A percentile compares a stretch with the other conserved stretches of the same genome.
phyloP scores from a whole-genome alignment of 23 tunicate species.

The Phallusia fumigata region DNA sequence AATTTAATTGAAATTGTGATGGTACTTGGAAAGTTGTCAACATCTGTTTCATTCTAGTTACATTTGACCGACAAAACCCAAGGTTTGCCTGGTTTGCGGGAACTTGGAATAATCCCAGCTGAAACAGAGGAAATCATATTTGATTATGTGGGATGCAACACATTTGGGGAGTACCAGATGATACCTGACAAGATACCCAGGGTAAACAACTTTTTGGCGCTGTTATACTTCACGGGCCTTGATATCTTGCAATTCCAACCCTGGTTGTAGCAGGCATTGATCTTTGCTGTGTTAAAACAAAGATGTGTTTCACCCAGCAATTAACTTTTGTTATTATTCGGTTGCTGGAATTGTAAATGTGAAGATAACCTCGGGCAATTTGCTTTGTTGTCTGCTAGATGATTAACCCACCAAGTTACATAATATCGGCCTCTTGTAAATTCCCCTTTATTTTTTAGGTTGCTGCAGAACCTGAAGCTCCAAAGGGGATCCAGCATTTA shows the following conservation, averaged over 20 bases:
- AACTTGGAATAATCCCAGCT: slow-evolving; percentile 63
- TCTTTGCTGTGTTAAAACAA: too few species aligned
- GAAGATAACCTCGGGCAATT: background rate
- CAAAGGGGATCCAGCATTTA: background rate
- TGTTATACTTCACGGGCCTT: too few species aligned
- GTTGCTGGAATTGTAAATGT: too few species aligned
- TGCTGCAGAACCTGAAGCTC: background rate
- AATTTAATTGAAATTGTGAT: too few species aligned
- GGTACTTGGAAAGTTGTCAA: background rate
- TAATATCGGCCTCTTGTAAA: background rate
- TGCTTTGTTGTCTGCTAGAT: background rate
- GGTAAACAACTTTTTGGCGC: background rate
- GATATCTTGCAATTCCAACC: too few species aligned
- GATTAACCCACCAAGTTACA: background rate
- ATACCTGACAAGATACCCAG: background rate
- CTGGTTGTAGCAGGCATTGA: too few species aligned
- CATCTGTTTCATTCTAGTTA: slow-evolving; percentile 1
- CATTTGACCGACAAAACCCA: slow-evolving; percentile 61
- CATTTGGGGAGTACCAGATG: background rate
- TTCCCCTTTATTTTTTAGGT: background rate
- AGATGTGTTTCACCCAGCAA: too few species aligned
- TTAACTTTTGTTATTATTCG: too few species aligned
- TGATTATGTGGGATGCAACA: background rate
- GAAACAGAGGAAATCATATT: slow-evolving; percentile 18
- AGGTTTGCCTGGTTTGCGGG: slow-evolving; percentile 52